Evolutionary conservation across 64 coral and sea anemone genomes (phyloP).

Genomic region (Stylophora pistillata): DNA sequence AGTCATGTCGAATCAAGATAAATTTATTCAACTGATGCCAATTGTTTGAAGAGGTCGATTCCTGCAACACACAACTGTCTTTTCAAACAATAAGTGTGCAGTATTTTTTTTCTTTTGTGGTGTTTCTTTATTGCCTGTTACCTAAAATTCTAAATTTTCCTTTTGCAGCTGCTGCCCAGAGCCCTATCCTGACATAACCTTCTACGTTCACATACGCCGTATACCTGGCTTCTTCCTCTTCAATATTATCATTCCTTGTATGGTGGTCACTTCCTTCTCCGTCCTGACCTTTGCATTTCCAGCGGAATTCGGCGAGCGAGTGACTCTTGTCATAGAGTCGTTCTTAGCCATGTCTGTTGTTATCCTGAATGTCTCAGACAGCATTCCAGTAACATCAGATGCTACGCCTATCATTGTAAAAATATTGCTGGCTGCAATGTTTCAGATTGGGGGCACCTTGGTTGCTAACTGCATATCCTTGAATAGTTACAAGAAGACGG

Average conservation of each 20-base stretch:
- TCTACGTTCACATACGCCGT: constrained; percentile 85
- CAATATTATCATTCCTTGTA: constrained; percentile 89
- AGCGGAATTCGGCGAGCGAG: constrained; percentile 82
- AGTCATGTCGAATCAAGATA: too few relatives aligned
- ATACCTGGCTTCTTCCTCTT: constrained; percentile 85
- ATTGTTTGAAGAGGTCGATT: background rate
- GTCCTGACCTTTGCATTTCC: constrained; percentile 81
- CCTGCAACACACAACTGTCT: background rate
- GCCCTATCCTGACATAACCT: constrained; percentile 86
- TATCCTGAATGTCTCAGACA: constrained; percentile 74
- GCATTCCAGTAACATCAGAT: constrained; percentile 80
- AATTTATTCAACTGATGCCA: too few relatives aligned
- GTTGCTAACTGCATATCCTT: constrained; percentile 74
- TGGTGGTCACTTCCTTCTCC: constrained; percentile 71
- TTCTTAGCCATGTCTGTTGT: constrained; percentile 88
- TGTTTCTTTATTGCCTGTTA: background rate
- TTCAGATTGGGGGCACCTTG: constrained; percentile 76
- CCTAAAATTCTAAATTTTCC: constrained; percentile 3
- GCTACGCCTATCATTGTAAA: constrained; percentile 77
- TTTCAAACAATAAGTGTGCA: background rate
- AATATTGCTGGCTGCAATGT: constrained; percentile 73
- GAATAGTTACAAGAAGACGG: constrained; percentile 72
- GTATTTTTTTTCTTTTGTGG: background rate
- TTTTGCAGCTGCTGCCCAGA: constrained; percentile 86
- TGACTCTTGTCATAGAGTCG: constrained; percentile 88